Evolutionary conservation across 1,140 invertebrate species (phyloP).

Genomic region (Archegozetes longisetosus): DNA sequence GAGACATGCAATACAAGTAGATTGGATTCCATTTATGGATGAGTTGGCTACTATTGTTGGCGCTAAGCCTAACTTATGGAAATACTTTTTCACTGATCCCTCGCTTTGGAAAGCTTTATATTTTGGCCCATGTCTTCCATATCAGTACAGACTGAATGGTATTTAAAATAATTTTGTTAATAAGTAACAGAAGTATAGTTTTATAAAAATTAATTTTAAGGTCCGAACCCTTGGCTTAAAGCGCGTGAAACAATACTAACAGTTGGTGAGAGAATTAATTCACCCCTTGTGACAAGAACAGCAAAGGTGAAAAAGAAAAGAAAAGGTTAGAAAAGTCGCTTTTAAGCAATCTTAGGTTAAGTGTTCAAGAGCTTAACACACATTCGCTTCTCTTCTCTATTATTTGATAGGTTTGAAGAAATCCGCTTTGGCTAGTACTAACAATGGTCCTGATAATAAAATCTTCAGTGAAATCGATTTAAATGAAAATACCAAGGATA

Average conservation of each 20-base stretch:
- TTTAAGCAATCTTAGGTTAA: too few species aligned
- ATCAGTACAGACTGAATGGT: constrained; percentile 29
- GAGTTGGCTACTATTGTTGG: constrained; percentile 23
- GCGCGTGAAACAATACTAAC: constrained; percentile 28
- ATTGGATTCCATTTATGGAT: constrained; percentile 28
- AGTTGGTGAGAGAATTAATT: constrained; percentile 20
- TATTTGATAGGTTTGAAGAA: too few species aligned
- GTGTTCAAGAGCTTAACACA: too few species aligned
- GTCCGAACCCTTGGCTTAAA: constrained; percentile 29
- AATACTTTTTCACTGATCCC: constrained; percentile 27
- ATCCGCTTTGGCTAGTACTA: too few species aligned
- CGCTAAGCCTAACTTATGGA: constrained; percentile 27
- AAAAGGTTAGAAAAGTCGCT: too few species aligned
- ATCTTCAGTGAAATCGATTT: too few species aligned
- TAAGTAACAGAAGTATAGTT: neutral
- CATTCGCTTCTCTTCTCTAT: too few species aligned
- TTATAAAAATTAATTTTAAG: constrained; percentile 16
- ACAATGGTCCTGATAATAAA: too few species aligned
- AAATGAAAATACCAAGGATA: too few species aligned
- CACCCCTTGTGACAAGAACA: constrained; percentile 20
- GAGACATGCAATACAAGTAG: constrained; percentile 31
- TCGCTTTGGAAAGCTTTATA: constrained; percentile 24
- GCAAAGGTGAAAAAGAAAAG: too few species aligned
- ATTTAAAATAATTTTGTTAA: neutral
- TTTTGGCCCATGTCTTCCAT: constrained; percentile 30